Base-by-base conservation (phyloP, 2,797 vertebrate genomes). In the Menidia menidia region DNA sequence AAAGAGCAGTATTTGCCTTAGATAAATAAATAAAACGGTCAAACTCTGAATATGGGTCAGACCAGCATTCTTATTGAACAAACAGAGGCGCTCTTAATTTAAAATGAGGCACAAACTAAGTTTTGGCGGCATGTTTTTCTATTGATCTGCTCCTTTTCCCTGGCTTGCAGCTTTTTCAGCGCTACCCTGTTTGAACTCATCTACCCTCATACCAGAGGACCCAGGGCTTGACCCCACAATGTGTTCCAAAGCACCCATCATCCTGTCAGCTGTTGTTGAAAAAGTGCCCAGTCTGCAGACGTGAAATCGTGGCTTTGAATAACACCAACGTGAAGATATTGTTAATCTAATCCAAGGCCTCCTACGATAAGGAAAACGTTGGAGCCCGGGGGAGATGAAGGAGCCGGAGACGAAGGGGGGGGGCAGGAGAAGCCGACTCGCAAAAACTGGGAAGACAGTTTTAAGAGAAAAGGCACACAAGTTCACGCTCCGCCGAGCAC, bases 401-500 rank as follows among this genome's bases (percentile, higher is more conserved):
- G 35, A n/a, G 44, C 1, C 61, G 65, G 33, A 54, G 68, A n/a
- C n/a, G n/a, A n/a, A n/a, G n/a, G n/a, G n/a, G n/a, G n/a, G n/a
- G 41, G 30, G 14, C 16, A 45, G 41, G 58, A 71, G 35, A 18
- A 73, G 48, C 45, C 43, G 30, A n/a, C 53, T 72, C n/a, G n/a
- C 13, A 1, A 51, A 53, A 60, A 76, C 55, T 42, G 30, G 54
- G 63, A 72, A 47, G 64, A 76, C 66, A 16, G 0, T 71, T 78
- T 84, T 51, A 72, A 74, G 59, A 84, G 73, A 88, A 86, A n/a
- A n/a, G 45, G 69, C 66, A 77, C 68, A 82, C 71, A 75, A 81
- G 84, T 86, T 87, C 84, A 91, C 45, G 86, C 85, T 87, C 82
- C 80, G 82, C 81, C 58, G 84, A 87, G 73, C 71, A 58, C 74